phyloP scores from a whole-genome alignment of 2,113 vertebrate genomes.

The Nanorana parkeri region DNA sequence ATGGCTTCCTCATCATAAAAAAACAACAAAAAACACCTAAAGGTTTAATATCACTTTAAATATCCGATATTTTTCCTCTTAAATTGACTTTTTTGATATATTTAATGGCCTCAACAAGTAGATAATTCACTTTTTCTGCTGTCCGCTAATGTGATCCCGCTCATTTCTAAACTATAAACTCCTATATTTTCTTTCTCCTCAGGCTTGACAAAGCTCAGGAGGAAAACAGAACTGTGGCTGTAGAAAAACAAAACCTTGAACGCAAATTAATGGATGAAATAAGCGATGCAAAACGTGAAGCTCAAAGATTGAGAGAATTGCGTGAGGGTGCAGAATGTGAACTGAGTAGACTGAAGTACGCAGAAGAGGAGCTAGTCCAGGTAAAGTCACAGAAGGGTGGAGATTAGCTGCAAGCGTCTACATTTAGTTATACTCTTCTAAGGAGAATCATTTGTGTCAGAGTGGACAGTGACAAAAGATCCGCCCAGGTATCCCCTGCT shows the following conservation, averaged over 20 bases:
- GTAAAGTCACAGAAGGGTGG: constrained; percentile 64
- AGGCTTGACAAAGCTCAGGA: constrained; percentile 98
- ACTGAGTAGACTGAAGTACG: constrained; percentile 94
- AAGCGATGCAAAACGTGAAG: constrained; percentile 91
- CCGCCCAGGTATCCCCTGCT: no score
- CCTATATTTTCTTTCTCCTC: constrained; percentile 59
- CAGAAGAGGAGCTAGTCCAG: constrained; percentile 96
- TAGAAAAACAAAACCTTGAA: constrained; percentile 97
- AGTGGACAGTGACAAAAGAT: no score
- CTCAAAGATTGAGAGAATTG: constrained; percentile 86
- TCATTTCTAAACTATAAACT: no score
- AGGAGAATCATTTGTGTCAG: no score
- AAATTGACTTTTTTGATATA: no score
- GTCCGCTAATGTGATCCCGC: no score
- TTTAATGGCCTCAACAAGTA: no score
- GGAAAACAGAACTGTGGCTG: constrained; percentile 95
- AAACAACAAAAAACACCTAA: no score
- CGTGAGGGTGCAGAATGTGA: constrained; percentile 93
- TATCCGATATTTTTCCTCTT: no score
- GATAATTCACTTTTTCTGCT: no score
- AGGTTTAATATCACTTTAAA: no score
- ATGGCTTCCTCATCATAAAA: no score
- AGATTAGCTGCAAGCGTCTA: neutral
- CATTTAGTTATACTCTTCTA: neutral
- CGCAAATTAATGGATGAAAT: constrained; percentile 98